Conservation (phyloP, 2,888 invertebrate genomes). For the Pachydiplax longipennis region DNA sequence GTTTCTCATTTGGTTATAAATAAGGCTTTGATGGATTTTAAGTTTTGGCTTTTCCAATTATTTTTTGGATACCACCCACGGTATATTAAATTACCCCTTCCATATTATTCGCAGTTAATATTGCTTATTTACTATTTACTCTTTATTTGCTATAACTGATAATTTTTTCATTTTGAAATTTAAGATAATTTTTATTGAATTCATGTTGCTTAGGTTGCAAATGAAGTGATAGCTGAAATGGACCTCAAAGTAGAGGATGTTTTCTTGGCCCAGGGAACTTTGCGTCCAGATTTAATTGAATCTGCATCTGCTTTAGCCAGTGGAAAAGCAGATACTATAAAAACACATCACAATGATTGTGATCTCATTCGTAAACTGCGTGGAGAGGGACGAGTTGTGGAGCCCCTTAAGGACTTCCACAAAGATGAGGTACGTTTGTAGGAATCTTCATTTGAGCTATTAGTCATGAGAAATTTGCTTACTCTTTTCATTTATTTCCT, state of each 20-base stretch:
- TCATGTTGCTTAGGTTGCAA: constrained; percentile 69
- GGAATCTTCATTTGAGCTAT: too few species aligned
- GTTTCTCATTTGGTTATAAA: too few species aligned
- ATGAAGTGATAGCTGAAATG: constrained; percentile 86
- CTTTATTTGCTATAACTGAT: not conserved
- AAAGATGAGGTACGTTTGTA: constrained; percentile 84
- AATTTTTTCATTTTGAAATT: not conserved
- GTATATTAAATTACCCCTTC: too few species aligned
- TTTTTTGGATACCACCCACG: not conserved
- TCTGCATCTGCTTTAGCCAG: constrained; percentile 90
- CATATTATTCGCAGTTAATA: too few species aligned
- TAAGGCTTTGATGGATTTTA: not conserved
- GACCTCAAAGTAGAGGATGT: constrained; percentile 93
- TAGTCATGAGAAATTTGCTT: too few species aligned
- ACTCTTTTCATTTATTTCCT: too few species aligned
- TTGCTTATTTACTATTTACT: too few species aligned
- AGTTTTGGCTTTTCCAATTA: not conserved
- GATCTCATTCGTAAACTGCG: constrained; percentile 85
- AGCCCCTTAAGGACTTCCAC: constrained; percentile 98
- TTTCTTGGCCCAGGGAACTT: constrained; percentile 91
- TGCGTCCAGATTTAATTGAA: constrained; percentile 97
- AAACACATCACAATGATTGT: constrained; percentile 99
- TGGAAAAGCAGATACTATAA: constrained; percentile 91
- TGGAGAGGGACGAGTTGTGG: constrained; percentile 84
- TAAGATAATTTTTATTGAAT: not conserved